phyloP scores from a whole-genome alignment of 2,888 invertebrate species.

The Glaucopsyche alexis region DNA sequence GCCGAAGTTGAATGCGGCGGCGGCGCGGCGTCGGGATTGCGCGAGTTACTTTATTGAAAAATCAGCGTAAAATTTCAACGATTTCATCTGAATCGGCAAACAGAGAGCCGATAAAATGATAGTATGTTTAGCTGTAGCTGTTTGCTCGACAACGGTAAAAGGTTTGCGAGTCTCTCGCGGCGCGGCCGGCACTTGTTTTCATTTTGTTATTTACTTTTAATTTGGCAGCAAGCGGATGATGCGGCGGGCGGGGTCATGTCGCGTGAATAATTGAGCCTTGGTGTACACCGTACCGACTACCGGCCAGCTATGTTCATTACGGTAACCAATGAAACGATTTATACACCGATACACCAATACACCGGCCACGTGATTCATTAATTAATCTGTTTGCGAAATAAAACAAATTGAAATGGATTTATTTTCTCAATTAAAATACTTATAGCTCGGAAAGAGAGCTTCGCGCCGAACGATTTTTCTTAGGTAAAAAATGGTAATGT shows the following conservation, averaged over 20 bases:
- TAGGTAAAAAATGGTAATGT: background rate
- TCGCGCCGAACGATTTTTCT: background rate
- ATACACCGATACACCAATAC: background rate
- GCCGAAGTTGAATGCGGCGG: slow-evolving; percentile 25
- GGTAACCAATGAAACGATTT: slow-evolving; percentile 20
- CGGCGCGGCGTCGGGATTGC: slow-evolving; percentile 6
- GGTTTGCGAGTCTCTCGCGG: slow-evolving; percentile 77
- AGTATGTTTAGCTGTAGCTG: slow-evolving; percentile 75
- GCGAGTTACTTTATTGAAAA: slow-evolving; percentile 39
- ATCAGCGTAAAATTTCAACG: slow-evolving; percentile 55
- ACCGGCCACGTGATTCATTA: slow-evolving; percentile 9
- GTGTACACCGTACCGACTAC: slow-evolving; percentile 35
- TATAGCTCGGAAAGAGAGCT: background rate
- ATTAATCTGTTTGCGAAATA: slow-evolving; percentile 11
- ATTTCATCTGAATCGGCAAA: slow-evolving; percentile 67
- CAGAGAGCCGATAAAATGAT: slow-evolving; percentile 74
- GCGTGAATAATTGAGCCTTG: slow-evolving; percentile 73
- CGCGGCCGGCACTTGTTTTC: slow-evolving; percentile 70
- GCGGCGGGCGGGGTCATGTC: slow-evolving; percentile 64
- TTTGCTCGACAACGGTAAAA: slow-evolving; percentile 76
- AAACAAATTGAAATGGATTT: background rate
- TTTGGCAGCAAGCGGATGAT: slow-evolving; percentile 79
- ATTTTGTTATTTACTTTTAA: slow-evolving; percentile 81
- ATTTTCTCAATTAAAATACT: slow-evolving; percentile 16
- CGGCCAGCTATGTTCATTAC: slow-evolving; percentile 20